A percentile compares a stretch with the other conserved stretches of the same genome.
phyloP scores from a whole-genome alignment of 2,797 vertebrate species.

The Sebastolobus alascanus region DNA sequence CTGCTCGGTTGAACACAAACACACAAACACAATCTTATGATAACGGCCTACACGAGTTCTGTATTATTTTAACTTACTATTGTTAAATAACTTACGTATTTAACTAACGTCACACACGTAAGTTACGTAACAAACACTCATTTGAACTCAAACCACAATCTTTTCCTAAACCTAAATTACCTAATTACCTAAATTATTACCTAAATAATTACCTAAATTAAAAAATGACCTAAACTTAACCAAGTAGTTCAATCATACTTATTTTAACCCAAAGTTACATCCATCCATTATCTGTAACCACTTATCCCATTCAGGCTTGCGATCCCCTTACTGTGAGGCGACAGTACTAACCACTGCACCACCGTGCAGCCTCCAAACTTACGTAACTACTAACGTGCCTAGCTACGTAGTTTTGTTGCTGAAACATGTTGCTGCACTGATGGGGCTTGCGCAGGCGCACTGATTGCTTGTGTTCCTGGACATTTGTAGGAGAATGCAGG shows the following conservation, averaged over 20 bases:
- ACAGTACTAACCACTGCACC: no score
- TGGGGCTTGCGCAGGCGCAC: neutral
- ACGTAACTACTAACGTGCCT: no score
- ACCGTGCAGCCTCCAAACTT: no score
- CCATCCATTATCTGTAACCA: no score
- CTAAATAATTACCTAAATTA: no score
- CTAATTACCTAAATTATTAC: no score
- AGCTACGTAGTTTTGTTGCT: neutral
- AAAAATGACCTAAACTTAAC: no score
- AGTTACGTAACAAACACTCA: neutral
- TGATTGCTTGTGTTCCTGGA: neutral
- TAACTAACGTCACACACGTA: neutral
- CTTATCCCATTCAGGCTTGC: no score
- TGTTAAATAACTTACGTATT: neutral
- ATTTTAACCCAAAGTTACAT: no score
- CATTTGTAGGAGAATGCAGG: neutral
- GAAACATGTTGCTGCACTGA: neutral
- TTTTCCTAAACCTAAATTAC: no score
- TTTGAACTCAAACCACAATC: neutral
- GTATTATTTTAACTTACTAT: neutral
- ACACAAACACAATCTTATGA: conserved; percentile 32
- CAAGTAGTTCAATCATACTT: no score
- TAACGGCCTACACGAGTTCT: conserved; percentile 46
- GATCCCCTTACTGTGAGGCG: no score
- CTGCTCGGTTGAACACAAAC: conserved; percentile 42